Evolutionary conservation across 2,113 vertebrate species (phyloP), one percentile per base, ranked within the genome.

Genomic region (Rafetus swinhoei): DNA sequence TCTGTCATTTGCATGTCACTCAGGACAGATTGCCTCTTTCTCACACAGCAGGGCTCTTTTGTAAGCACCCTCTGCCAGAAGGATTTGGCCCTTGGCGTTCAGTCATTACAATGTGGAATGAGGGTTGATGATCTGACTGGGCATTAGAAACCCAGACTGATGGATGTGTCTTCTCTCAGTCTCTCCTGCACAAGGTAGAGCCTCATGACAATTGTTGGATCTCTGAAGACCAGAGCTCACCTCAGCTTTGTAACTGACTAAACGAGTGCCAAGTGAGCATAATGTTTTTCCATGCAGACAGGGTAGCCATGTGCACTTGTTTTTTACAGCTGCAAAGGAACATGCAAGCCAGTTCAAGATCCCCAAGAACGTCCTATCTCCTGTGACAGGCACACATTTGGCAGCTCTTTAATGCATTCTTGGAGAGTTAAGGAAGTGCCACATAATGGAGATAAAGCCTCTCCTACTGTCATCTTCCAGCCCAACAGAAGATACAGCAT

Each of bases 121-220:
- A 16, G 18, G 53, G 14, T 13, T 59, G 4, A 0, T 3, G 53
- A 65, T 10, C 35, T 15, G 1, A 0, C 55, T 21, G 11, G 2
- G 5, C 15, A 1, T 10, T 79, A 74, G 32, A 62, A 35, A 59
- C 5, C 57, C 57, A 59, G 57, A 59, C 4, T 11, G 57, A 25
- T 25, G 24, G 57, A 5, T 24, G 57, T 59, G 24, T 59, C 24
- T 25, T 59, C 57, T 59, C 24, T 11, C 57, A 59, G 25, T 59
- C 57, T 59, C 24, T 24, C 57, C 57, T 59, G 56, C 56, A 57
- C 56, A 57, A 57, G 56, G 56, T 22, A 57, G 56, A 57, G 21
- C 56, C 56, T 24, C 9, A 1, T 57, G 56, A 57, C 56, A 57
- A 22, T 57, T 24, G 22, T 57, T 24, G 56, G 56, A 9, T 57